Conservation (phyloP, 2,113 vertebrate species). For the Peromyscus polionotus region DNA sequence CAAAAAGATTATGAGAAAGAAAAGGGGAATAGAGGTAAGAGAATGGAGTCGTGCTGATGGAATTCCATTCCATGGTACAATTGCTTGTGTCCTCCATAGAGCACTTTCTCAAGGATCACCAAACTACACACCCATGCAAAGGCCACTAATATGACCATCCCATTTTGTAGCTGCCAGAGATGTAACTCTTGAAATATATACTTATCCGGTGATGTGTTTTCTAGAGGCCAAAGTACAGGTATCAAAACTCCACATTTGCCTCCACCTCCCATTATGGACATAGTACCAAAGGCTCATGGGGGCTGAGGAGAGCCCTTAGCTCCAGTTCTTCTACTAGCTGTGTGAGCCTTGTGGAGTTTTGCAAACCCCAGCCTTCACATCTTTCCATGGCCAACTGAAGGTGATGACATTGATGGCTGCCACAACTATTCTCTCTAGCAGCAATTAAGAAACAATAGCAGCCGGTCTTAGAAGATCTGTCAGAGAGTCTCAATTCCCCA, state of each 20-base stretch:
- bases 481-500: not conserved
- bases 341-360: no score
- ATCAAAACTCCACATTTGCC: not conserved
- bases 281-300: not conserved
- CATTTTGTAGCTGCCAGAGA: not conserved
- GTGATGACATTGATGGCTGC: not conserved
- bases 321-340: not conserved
- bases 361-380: not conserved
- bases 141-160: not conserved
- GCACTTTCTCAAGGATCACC: not conserved
- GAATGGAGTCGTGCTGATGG: fast-evolving
- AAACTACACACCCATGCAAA: not conserved
- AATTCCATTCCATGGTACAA: not conserved
- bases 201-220: no score
- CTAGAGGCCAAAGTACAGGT: not conserved
- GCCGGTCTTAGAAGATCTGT: not conserved
- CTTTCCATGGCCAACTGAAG: not conserved
- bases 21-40: not conserved
- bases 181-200: not conserved
- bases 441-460: not conserved
- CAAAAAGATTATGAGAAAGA: not conserved
- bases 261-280: not conserved
- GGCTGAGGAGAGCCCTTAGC: no score
- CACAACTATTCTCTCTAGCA: not conserved
- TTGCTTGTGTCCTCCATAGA: not conserved